Conservation (phyloP, 1,140 invertebrate species). For the Chelonus insularis region DNA sequence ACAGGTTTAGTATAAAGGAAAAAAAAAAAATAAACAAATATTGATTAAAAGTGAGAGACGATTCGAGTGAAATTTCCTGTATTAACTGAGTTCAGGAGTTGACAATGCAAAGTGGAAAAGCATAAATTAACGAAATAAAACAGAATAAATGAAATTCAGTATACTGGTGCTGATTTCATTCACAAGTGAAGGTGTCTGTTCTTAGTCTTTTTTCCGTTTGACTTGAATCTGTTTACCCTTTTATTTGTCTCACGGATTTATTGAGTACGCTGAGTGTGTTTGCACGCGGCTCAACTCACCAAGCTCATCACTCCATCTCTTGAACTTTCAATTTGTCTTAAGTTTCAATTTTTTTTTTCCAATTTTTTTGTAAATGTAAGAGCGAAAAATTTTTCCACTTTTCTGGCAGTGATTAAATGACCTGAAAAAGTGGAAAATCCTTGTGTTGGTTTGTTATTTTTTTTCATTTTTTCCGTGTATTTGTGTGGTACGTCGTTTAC, state of each 20-base stretch:
- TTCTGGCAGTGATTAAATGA: not conserved
- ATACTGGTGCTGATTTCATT: too few relatives aligned
- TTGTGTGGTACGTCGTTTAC: constrained; percentile 6
- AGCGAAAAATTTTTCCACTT: not conserved
- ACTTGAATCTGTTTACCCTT: not conserved
- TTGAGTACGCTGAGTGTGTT: constrained; percentile 15
- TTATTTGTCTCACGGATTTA: not conserved
- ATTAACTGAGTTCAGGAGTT: too few relatives aligned
- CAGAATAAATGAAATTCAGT: too few relatives aligned
- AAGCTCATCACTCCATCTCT: constrained; percentile 5
- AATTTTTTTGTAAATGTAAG: not conserved
- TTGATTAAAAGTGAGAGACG: too few relatives aligned
- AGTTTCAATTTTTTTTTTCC: not conserved
- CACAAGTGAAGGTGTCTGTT: not conserved
- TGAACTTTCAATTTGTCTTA: constrained; percentile 13
- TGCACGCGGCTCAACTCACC: constrained; percentile 22
- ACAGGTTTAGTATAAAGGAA: not conserved
- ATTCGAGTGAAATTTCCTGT: too few relatives aligned
- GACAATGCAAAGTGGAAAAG: not conserved
- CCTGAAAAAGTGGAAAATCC: not conserved
- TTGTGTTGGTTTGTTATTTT: not conserved
- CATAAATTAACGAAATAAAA: not conserved
- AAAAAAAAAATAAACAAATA: too few relatives aligned
- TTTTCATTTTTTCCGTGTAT: not conserved
- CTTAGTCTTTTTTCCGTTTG: constrained; percentile 2